Conservation (phyloP, 2,113 vertebrate species). For the Ariopsis seemanni region DNA sequence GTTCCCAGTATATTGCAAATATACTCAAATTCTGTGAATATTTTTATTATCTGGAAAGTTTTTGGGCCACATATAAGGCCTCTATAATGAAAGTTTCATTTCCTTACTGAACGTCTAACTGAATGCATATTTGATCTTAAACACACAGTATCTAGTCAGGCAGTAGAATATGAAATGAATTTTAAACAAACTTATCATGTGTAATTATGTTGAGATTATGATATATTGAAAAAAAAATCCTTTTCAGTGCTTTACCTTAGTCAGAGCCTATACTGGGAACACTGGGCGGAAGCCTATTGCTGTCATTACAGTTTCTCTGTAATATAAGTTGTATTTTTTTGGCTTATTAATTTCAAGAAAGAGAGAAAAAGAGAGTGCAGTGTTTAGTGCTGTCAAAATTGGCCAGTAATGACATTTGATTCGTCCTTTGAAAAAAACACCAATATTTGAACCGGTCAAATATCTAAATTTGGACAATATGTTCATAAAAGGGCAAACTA, state of each 20-base stretch:
- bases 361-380: too few species aligned
- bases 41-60: neutral
- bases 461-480: too few species aligned
- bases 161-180: neutral
- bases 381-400: too few species aligned
- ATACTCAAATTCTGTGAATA: slow-evolving; percentile 7
- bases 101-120: neutral
- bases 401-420: too few species aligned
- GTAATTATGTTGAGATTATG: neutral
- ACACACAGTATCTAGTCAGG: neutral
- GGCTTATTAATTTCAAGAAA: neutral
- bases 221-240: too few species aligned
- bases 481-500: too few species aligned
- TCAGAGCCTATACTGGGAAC: neutral
- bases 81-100: neutral
- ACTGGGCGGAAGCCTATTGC: neutral
- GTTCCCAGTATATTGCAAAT: neutral
- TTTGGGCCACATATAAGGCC: neutral
- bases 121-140: slow-evolving; percentile 3
- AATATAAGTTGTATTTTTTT: neutral
- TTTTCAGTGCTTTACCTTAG: neutral
- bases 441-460: too few species aligned
- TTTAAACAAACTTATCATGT: neutral
- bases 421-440: too few species aligned
- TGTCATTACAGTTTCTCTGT: neutral